Evolutionary conservation across 1,140 invertebrate species (phyloP).

Genomic region (Drosophila nikananu): DNA sequence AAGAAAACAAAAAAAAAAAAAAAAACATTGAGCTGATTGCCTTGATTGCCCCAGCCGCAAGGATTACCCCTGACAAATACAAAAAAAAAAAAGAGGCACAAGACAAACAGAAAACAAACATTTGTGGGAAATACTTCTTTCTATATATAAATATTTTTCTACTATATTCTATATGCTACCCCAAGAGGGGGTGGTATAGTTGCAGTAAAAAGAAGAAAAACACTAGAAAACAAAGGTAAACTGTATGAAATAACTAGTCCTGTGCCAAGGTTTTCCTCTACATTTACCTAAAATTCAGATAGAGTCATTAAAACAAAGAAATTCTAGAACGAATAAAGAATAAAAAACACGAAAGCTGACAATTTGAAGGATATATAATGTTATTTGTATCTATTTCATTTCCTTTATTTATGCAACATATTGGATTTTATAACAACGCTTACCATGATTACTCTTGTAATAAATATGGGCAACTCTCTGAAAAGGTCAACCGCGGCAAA

Average conservation of each 20-base stretch:
- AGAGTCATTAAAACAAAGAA: too few relatives aligned
- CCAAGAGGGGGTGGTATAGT: neutral
- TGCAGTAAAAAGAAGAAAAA: neutral
- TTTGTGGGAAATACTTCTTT: neutral
- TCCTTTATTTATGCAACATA: too few relatives aligned
- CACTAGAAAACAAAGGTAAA: neutral
- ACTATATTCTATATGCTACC: neutral
- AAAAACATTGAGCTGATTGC: conserved; percentile 50
- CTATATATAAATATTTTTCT: neutral
- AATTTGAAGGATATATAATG: too few relatives aligned
- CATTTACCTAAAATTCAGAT: too few relatives aligned
- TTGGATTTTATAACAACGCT: too few relatives aligned
- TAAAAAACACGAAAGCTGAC: too few relatives aligned
- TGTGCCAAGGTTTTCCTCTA: too few relatives aligned
- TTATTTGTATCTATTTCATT: too few relatives aligned
- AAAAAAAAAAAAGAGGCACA: neutral
- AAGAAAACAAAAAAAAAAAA: conserved; percentile 3
- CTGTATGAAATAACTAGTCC: neutral
- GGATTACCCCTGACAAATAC: conserved; percentile 38
- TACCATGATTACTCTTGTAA: too few relatives aligned
- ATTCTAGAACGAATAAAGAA: too few relatives aligned
- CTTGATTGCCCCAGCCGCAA: conserved; percentile 56
- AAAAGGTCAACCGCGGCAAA: too few relatives aligned
- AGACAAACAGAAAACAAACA: conserved; percentile 15
- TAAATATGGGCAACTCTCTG: too few relatives aligned